phyloP scores from a whole-genome alignment of 92 coral and sea anemone genomes.

The Heteractis magnifica region DNA sequence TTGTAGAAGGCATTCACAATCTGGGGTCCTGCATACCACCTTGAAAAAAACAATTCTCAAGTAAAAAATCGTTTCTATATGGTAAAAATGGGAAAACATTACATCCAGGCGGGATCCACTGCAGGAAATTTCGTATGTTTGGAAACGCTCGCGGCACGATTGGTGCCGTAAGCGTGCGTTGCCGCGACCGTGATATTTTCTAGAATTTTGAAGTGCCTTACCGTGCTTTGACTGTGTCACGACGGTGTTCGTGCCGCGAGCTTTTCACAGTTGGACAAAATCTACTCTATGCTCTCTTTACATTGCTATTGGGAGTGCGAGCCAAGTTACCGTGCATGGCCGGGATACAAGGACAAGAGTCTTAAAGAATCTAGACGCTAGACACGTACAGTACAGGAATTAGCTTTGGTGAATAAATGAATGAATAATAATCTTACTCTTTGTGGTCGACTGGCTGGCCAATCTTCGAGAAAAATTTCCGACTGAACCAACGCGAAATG shows the following conservation, averaged over 20 bases:
- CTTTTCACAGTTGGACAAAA: no score
- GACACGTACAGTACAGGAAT: no score
- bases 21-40: conserved; percentile 76
- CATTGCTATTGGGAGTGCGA: no score
- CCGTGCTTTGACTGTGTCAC: no score
- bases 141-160: not conserved
- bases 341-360: no score
- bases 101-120: not conserved
- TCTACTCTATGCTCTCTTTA: no score
- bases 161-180: not conserved
- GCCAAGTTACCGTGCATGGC: no score
- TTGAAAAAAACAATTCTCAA: conserved; percentile 9
- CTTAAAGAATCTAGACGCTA: no score
- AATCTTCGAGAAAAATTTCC: conserved; percentile 21
- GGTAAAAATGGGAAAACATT: not conserved
- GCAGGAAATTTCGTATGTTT: not conserved
- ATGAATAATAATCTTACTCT: conserved; percentile 32
- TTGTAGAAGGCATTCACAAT: conserved; percentile 77
- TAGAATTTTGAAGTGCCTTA: no score
- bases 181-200: not conserved
- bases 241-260: no score
- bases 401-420: no score
- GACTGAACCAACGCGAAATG: conserved; percentile 37
- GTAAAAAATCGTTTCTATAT: not conserved
- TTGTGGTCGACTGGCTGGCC: conserved; percentile 43